Evolutionary conservation across 1,140 invertebrate genomes (phyloP), one percentile per base, ranked within the genome.

Genomic region (Pseudomyrmex concolor): DNA sequence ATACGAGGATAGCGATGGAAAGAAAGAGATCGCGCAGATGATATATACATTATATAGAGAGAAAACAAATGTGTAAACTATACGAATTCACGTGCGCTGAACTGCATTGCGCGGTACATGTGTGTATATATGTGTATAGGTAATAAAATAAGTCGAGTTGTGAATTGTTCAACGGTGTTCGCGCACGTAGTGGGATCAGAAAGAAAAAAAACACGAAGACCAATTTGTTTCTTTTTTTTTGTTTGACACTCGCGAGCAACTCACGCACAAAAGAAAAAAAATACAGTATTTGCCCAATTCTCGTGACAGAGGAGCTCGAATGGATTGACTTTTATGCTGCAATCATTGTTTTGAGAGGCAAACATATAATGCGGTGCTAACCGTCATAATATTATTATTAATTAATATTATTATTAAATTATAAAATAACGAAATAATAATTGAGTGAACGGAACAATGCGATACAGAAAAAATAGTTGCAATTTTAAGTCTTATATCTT

Each of bases 81-180:
- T 5, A 70, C 63, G 22, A 45, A 45, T 57, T 59, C 13, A 15
- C 34, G 45, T 12, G 17, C 55, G 55, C 2, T 3, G 2, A 71
- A 71, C 72, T 63, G 72, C 45, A 63, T 2, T 51, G 50, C 60
- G 81, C 54, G 54, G 22, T 74, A 84, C 86, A 55, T 94, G 93
- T 94, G 59, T 94, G 93, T 94, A 94, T 89, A 94, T 94, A 94
- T 89, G 91, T 94, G 93, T 94, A 94, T 93, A 94, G 90, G 90
- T 89, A 67, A 67, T n/a, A 77, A 63, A 62, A 72, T 74, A 82
- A 82, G 15, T 70, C 59, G 43, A 50, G 51, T 60, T 71, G 22
- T 59, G 71, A 74, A 74, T 82, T 73, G 59, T 82, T 48, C 34
- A 70, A 70, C 66, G 66, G 13, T 7, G 19, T 70, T 70, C 43